Percentiles rank a stretch among this genome's conserved stretches.
Conservation (phyloP, 2,113 vertebrate species). For the Lepisosteus osseus region DNA sequence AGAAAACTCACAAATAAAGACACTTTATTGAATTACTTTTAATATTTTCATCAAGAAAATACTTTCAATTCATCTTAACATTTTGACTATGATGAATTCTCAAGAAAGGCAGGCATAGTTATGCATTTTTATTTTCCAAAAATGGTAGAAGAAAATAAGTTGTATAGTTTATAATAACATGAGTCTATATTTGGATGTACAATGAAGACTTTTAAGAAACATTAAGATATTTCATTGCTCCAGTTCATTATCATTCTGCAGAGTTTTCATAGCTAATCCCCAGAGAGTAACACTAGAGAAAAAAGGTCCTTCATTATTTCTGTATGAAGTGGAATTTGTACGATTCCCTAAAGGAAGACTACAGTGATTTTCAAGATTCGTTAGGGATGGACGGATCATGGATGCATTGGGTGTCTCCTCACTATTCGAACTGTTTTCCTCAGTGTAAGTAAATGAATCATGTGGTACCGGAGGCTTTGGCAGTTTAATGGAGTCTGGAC, state of each 20-base stretch:
- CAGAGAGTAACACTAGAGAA: constrained; percentile 88
- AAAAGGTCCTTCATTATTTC: constrained; percentile 73
- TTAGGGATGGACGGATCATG: constrained; percentile 50
- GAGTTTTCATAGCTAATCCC: constrained; percentile 88
- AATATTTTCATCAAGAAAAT: too few relatives aligned
- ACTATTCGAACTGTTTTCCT: constrained; percentile 10
- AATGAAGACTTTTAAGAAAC: too few relatives aligned
- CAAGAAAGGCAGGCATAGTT: too few relatives aligned
- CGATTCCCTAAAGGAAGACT: constrained; percentile 52
- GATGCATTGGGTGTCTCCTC: constrained; percentile 41
- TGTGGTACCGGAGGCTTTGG: constrained; percentile 52
- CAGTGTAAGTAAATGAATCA: constrained; percentile 29
- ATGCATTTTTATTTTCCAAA: too few relatives aligned
- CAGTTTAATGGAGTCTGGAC: constrained; percentile 52
- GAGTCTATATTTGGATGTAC: too few relatives aligned
- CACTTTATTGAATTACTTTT: too few relatives aligned
- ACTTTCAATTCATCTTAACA: too few relatives aligned
- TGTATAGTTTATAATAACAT: too few relatives aligned
- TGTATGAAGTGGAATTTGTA: constrained; percentile 37
- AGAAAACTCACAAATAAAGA: too few relatives aligned
- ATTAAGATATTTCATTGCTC: constrained; percentile 61
- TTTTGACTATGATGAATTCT: too few relatives aligned
- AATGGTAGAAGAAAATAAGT: too few relatives aligned
- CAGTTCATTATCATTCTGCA: constrained; percentile 85
- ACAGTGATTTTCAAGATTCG: constrained; percentile 59